Percentiles rank a stretch among this genome's conserved stretches.
phyloP scores from a whole-genome alignment of 2,888 invertebrate species.

The Chrysolina americana region DNA sequence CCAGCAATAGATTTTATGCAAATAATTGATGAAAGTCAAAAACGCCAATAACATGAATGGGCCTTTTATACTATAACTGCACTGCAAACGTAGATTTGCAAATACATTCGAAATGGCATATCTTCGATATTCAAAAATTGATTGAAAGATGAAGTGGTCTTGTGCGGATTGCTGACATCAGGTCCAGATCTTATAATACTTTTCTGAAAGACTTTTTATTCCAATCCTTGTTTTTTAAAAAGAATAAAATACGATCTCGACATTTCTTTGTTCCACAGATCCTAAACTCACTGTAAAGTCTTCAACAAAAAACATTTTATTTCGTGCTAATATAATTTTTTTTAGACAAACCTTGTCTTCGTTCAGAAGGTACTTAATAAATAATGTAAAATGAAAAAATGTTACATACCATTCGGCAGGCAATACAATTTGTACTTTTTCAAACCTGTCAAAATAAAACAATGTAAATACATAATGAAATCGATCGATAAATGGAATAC shows the following conservation, averaged over 20 bases:
- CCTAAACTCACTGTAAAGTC: constrained; percentile 17
- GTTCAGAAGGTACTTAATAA: constrained; percentile 32
- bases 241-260: not conserved
- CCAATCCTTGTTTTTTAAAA: too few relatives aligned
- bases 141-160: too few relatives aligned
- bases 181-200: too few relatives aligned
- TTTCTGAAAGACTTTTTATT: too few relatives aligned
- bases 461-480: constrained; percentile 33
- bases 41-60: too few relatives aligned
- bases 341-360: constrained; percentile 40
- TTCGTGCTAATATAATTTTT: constrained; percentile 41
- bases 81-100: too few relatives aligned
- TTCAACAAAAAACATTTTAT: constrained; percentile 7
- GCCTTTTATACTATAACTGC: too few relatives aligned
- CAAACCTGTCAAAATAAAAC: constrained; percentile 66
- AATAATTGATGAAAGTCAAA: too few relatives aligned
- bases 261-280: constrained; percentile 27
- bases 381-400: constrained; percentile 44
- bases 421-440: constrained; percentile 54
- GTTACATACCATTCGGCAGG: constrained; percentile 53
- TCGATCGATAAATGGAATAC: constrained; percentile 26
- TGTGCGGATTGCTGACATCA: too few relatives aligned
- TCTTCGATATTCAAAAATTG: too few relatives aligned
- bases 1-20: too few relatives aligned
- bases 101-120: too few relatives aligned